Conservation (phyloP, 1,140 invertebrate species). For the Chelonus insularis region DNA sequence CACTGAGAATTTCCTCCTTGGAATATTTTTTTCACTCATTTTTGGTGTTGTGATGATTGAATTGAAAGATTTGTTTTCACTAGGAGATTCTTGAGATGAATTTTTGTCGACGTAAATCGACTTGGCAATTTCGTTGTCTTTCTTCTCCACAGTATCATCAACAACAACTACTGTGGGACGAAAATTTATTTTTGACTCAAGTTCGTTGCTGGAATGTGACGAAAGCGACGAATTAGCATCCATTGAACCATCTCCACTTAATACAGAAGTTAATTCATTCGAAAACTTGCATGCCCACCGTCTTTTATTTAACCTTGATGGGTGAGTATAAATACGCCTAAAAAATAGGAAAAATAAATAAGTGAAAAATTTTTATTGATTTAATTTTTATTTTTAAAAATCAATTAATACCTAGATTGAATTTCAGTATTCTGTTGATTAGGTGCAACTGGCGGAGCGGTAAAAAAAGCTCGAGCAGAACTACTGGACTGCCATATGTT, state of each 20-base stretch:
- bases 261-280: neutral
- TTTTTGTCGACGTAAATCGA: neutral
- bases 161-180: neutral
- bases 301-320: neutral
- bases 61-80: neutral
- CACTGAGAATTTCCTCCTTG: slow-evolving; percentile 1
- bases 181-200: slow-evolving; percentile 14
- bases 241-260: neutral
- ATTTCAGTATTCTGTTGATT: too few relatives aligned
- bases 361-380: too few relatives aligned
- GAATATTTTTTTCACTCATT: slow-evolving; percentile 7
- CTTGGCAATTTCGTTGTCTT: neutral
- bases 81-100: neutral
- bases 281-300: neutral
- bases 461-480: neutral
- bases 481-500: neutral
- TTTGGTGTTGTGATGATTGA: slow-evolving; percentile 2
- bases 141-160: neutral
- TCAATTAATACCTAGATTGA: too few relatives aligned
- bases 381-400: too few relatives aligned
- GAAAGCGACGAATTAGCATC: slow-evolving; percentile 1
- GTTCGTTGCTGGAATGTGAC: neutral
- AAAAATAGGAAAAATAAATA: too few relatives aligned
- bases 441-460: too few relatives aligned
- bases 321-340: too few relatives aligned